Base-by-base conservation (phyloP, 2,797 vertebrate genomes). In the Percopsis omiscomaycus region DNA sequence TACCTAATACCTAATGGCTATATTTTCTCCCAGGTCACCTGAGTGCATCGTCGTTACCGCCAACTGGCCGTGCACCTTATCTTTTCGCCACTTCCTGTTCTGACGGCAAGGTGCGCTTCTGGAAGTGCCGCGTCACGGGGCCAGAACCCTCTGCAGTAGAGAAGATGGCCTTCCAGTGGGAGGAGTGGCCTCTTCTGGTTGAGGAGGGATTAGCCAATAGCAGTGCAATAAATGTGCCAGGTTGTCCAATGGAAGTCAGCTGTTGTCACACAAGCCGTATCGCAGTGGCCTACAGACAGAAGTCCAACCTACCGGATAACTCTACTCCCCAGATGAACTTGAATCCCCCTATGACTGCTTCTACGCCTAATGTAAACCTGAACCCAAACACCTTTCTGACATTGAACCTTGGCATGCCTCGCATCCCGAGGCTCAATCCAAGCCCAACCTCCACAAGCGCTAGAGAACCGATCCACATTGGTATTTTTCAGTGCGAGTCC, bases 401-500 rank as follows among this genome's bases (percentile, higher is more conserved):
- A 28, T 81, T 82, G 11, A 76, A 58, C 5, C 61, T 82, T 11
- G 78, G 62, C 16, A 51, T 80, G 4, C 79, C 77, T 54, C 57
- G 37, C 0, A 78, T 66, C 57, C 58, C 75, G 60, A 80, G 76
- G 63, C 59, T 73, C 29, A 16, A 50, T 56, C 55, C 69, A 28
- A 83, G 59, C 59, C 67, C 75, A 15, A 81, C 66, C 64, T 14
- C 59, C 32, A 37, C 60, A 47, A 75, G 27, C 32, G 73, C 73
- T 57, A 90, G 84, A 69, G 94, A 95, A 52, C 88, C 93, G 64
- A 93, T 97, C 89, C 87, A 94, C 16, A 95, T 99, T 68, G 88
- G 92, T 75, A 92, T 99, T 83, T 99, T 97, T 86, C 97, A 99
- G 89, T 99, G 96, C 75, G 97, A 99, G 77, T 98, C 97, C 74